Evolutionary conservation across 1,140 invertebrate genomes (phyloP).

Genomic region (Pseudomyrmex dendroicus): DNA sequence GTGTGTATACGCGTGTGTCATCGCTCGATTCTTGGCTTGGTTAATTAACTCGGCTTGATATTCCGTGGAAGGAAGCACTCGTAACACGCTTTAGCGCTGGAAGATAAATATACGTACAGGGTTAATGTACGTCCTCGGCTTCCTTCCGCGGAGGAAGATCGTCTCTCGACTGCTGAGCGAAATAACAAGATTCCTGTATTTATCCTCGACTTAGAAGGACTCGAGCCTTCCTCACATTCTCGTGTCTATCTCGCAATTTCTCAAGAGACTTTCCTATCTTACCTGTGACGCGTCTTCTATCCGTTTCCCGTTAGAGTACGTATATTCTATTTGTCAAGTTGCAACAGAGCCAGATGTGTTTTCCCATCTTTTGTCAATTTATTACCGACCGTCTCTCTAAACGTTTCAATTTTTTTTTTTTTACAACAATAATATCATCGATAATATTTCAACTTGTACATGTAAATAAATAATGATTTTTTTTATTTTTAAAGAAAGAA

Average conservation of each 20-base stretch:
- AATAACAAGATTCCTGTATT: constrained; percentile 83
- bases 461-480: not conserved
- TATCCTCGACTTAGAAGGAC: constrained; percentile 71
- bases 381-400: not conserved
- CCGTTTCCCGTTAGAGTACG: constrained; percentile 22
- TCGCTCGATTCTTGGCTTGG: constrained; percentile 46
- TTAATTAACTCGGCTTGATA: constrained; percentile 66
- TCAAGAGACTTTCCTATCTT: constrained; percentile 57
- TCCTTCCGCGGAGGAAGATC: constrained; percentile 66
- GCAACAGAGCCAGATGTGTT: constrained; percentile 11
- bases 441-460: not conserved
- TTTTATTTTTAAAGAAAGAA: too few relatives aligned
- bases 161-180: constrained; percentile 72
- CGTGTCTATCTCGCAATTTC: constrained; percentile 68
- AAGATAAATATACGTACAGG: constrained; percentile 75
- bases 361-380: constrained; percentile 36
- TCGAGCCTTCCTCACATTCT: constrained; percentile 65
- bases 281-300: constrained; percentile 52
- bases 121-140: constrained; percentile 72
- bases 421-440: too few relatives aligned
- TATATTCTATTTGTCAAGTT: constrained; percentile 61
- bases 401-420: too few relatives aligned
- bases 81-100: constrained; percentile 67
- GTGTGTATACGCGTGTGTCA: not conserved
- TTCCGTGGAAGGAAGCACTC: constrained; percentile 49